Percentiles rank a stretch among this genome's conserved stretches.
phyloP scores from a whole-genome alignment of 2,113 vertebrate species.

The Laticauda laticaudata region DNA sequence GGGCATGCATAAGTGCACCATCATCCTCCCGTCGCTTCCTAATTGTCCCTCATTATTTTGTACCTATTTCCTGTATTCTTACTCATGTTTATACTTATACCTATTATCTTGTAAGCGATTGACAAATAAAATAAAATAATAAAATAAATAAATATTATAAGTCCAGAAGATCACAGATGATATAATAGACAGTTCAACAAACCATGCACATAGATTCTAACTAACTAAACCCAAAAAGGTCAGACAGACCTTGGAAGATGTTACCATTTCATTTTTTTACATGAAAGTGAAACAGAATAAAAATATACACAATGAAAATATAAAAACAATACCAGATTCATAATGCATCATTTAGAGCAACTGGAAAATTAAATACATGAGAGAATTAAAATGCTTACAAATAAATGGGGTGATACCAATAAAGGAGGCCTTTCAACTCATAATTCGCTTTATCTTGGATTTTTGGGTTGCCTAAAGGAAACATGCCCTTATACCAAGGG shows the following conservation, averaged over 20 bases:
- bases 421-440: not conserved
- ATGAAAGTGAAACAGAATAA: not conserved
- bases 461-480: not conserved
- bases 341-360: not conserved
- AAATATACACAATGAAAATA: conserved; percentile 25
- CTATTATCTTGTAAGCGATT: no score
- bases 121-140: no score
- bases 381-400: conserved; percentile 31
- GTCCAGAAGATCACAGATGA: not conserved
- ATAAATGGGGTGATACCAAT: not conserved
- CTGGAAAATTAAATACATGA: conserved; percentile 31
- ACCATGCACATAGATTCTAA: not conserved
- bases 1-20: no score
- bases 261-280: not conserved
- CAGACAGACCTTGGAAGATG: not conserved
- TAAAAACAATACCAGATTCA: not conserved
- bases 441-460: not conserved
- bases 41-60: no score
- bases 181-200: not conserved
- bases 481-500: not conserved
- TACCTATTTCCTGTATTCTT: no score
- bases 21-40: no score
- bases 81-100: no score
- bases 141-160: no score
- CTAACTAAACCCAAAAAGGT: not conserved